Percentiles rank a stretch among this genome's conserved stretches.
Conservation (phyloP, 1,140 invertebrate species). For the Listronotus bonariensis region DNA sequence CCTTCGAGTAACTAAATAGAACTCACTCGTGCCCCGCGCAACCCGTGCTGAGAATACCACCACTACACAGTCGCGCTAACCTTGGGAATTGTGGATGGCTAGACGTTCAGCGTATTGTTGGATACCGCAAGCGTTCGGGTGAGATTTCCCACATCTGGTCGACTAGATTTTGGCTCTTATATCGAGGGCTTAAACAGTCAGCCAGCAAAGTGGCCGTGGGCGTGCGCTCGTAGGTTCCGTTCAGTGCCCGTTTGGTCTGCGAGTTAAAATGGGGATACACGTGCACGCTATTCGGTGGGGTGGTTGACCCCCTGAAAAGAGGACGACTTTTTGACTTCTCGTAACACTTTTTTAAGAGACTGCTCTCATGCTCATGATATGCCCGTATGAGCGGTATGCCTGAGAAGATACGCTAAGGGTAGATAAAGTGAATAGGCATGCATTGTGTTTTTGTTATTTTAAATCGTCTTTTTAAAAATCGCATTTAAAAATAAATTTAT, state of each 20-base stretch:
- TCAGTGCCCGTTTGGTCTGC: constrained; percentile 35
- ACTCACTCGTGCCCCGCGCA: constrained; percentile 54
- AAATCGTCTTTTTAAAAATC: too few species aligned
- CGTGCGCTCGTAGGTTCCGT: constrained; percentile 38
- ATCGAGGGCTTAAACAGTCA: constrained; percentile 54
- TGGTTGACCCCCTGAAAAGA: constrained; percentile 55
- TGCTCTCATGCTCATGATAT: constrained; percentile 17
- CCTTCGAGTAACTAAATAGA: constrained; percentile 55
- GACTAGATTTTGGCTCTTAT: constrained; percentile 48
- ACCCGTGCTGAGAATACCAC: constrained; percentile 54
- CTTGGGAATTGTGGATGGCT: constrained; percentile 55
- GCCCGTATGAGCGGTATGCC: constrained; percentile 39
- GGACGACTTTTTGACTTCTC: constrained; percentile 55
- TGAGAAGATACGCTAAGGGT: constrained; percentile 3
- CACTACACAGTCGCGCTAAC: constrained; percentile 52
- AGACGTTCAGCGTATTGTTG: constrained; percentile 41
- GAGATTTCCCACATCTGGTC: constrained; percentile 41
- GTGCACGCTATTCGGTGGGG: constrained; percentile 51
- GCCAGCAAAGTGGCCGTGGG: constrained; percentile 47
- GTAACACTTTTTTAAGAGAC: constrained; percentile 52
- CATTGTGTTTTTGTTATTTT: too few species aligned
- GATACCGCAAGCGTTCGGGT: constrained; percentile 20
- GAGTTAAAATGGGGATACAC: constrained; percentile 54
- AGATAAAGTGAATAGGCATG: too few species aligned
- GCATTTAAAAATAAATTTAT: too few species aligned